A percentile compares a stretch with the other conserved stretches of the same genome.
Evolutionary conservation across 2,888 invertebrate species (phyloP).

Genomic region (Synergus japonicus): DNA sequence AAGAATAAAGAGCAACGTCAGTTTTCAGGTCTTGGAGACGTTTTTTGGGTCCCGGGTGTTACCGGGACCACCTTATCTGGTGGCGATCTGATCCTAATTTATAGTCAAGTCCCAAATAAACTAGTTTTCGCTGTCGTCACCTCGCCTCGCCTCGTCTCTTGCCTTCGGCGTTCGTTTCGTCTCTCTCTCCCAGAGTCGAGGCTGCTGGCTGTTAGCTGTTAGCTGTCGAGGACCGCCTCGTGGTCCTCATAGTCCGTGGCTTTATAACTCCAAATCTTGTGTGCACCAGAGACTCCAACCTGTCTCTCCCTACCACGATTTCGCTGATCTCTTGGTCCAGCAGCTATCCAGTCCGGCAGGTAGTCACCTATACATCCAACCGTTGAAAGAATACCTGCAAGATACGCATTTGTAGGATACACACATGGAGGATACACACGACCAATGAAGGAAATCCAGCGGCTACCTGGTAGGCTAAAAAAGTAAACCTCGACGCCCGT

Average conservation of each 20-base stretch:
- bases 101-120: slow-evolving; percentile 77
- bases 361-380: slow-evolving; percentile 43
- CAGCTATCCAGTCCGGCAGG: slow-evolving; percentile 56
- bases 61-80: slow-evolving; percentile 76
- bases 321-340: slow-evolving; percentile 56
- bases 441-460: slow-evolving; percentile 49
- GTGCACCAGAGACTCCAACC: slow-evolving; percentile 46
- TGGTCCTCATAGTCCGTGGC: slow-evolving; percentile 48
- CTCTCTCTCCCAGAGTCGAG: slow-evolving; percentile 48
- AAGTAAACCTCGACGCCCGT: slow-evolving; percentile 67
- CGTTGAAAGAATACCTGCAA: slow-evolving; percentile 4
- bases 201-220: slow-evolving; percentile 43
- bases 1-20: slow-evolving; percentile 49
- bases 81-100: slow-evolving; percentile 78
- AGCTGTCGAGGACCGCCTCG: slow-evolving; percentile 38
- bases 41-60: slow-evolving; percentile 76
- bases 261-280: slow-evolving; percentile 43
- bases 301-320: slow-evolving; percentile 45
- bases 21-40: slow-evolving; percentile 61
- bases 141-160: slow-evolving; percentile 62
- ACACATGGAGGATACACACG: slow-evolving; percentile 49
- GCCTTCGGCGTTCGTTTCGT: slow-evolving; percentile 50
- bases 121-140: slow-evolving; percentile 78
- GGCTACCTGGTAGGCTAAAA: slow-evolving; percentile 63
- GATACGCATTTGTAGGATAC: slow-evolving; percentile 28